These are phyloP conservation scores for Burhinus oedicnemus DNA, from an alignment of 2,113 vertebrate genomes.

Conservation along the genomic window DNA sequence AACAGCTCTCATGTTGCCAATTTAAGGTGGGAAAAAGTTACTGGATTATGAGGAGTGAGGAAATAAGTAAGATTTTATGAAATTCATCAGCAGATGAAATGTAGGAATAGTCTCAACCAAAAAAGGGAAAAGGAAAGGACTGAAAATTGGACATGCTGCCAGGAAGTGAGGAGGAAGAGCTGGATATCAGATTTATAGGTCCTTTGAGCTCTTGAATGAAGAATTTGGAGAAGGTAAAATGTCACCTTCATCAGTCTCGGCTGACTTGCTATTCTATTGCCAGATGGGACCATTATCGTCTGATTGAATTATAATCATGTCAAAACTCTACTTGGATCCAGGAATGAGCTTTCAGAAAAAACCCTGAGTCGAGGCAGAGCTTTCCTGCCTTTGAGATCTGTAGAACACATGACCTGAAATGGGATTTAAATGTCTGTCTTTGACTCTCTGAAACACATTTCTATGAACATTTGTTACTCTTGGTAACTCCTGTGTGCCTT, in stretches of 20 bases:
- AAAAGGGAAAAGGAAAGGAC: neutral
- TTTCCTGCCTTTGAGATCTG: slow-evolving; percentile 7
- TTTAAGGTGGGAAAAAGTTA: neutral
- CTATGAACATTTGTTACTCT: neutral
- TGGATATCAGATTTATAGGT: slow-evolving; percentile 53
- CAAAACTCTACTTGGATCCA: slow-evolving; percentile 42
- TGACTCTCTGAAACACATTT: neutral
- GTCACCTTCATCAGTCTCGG: slow-evolving; percentile 55
- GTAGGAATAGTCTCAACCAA: neutral
- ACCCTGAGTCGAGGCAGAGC: slow-evolving; percentile 12
- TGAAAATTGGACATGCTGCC: neutral
- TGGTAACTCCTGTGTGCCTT: neutral
- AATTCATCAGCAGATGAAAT: neutral
- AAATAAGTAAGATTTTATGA: neutral
- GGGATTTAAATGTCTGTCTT: neutral
- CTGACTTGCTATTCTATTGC: slow-evolving; percentile 49
- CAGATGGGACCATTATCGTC: slow-evolving; percentile 45
- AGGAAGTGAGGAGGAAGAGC: slow-evolving; percentile 22
- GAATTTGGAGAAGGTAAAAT: slow-evolving; percentile 57
- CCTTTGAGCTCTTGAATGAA: slow-evolving; percentile 28
- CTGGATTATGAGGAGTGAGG: neutral
- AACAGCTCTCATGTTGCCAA: neutral
- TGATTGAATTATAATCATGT: slow-evolving; percentile 55
- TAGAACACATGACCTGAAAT: neutral
- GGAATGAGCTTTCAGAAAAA: slow-evolving; percentile 48